Evolutionary conservation across 1,140 invertebrate genomes (phyloP), one percentile per base, ranked within the genome.

Genomic region (Drosophila varians): DNA sequence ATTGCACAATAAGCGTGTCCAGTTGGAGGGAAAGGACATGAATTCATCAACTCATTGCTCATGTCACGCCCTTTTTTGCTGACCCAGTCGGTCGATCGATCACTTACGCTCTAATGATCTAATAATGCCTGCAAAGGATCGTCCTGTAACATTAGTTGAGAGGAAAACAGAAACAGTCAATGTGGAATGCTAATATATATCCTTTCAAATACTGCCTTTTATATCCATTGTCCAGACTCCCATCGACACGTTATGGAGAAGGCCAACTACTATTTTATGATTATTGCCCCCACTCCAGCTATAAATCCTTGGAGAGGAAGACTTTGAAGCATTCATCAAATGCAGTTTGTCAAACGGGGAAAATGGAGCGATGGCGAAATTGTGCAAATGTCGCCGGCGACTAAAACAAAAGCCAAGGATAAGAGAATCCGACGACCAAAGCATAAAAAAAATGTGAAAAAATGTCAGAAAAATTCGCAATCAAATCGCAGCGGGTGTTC

Each of bases 391-490:
- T n/a, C 11, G 28, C 9, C 28, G 28, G 53, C 43, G 70, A 25
- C 14, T 57, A 56, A 84, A 84, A 76, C 75, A 84, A 75, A 79
- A 65, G 49, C 28, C 40, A 58, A 31, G 28, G 25, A 21, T 12
- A 70, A 65, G 48, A 34, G 21, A 49, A 11, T 40, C 19, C 18
- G 12, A 16, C 62, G 45, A 36, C 36, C 18, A 55, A 42, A 19
- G 43, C 21, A 21, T n/a, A 21, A 38, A 52, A 58, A 62, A 82
- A 86, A 77, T 66, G 73, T 82, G 82, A 55, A 87, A 86, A 86
- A 86, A 86, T 86, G 80, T 86, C 80, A 86, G 80, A 87, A 86
- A 86, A 86, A 86, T 72, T 87, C 82, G 48, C 82, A 77, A 66
- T 82, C 77, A 86, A 74, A 87, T 74, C 82, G 65, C 82, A 77